phyloP scores from a whole-genome alignment of 2,888 invertebrate species.

The Heteromurus nitidus region DNA sequence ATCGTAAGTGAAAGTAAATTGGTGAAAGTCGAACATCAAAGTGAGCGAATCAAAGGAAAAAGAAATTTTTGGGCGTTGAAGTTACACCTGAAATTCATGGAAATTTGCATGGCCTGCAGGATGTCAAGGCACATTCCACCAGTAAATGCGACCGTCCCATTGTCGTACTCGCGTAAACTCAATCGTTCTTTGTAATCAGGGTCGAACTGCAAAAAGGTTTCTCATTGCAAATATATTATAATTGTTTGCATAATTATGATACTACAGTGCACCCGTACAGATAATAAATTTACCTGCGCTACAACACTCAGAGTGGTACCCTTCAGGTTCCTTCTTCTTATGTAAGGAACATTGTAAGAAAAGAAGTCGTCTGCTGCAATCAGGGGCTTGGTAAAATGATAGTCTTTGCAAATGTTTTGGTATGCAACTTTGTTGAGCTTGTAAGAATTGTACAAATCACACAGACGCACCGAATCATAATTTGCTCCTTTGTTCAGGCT shows the following conservation, averaged over 20 bases:
- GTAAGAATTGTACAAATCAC: slow-evolving; percentile 15
- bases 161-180: background rate
- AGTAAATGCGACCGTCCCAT: slow-evolving; percentile 38
- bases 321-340: slow-evolving; percentile 21
- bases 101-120: slow-evolving; percentile 39
- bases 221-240: background rate
- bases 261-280: background rate
- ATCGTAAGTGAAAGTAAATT: no score
- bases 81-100: slow-evolving; percentile 45
- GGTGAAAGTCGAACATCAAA: no score
- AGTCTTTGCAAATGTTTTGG: slow-evolving; percentile 14
- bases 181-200: slow-evolving; percentile 39
- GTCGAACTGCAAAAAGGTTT: slow-evolving; percentile 34
- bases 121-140: slow-evolving; percentile 50
- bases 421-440: background rate
- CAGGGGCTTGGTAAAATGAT: slow-evolving; percentile 9
- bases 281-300: slow-evolving; percentile 31
- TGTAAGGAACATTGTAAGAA: slow-evolving; percentile 22
- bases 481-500: background rate
- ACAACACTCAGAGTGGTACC: slow-evolving; percentile 15
- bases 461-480: background rate
- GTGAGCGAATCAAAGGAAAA: no score
- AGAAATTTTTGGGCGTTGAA: background rate
- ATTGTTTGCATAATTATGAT: background rate
- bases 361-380: slow-evolving; percentile 16